These are phyloP conservation scores for Seira sanloemensis DNA, from an alignment of 2,888 invertebrate species.

Conservation along the genomic window DNA sequence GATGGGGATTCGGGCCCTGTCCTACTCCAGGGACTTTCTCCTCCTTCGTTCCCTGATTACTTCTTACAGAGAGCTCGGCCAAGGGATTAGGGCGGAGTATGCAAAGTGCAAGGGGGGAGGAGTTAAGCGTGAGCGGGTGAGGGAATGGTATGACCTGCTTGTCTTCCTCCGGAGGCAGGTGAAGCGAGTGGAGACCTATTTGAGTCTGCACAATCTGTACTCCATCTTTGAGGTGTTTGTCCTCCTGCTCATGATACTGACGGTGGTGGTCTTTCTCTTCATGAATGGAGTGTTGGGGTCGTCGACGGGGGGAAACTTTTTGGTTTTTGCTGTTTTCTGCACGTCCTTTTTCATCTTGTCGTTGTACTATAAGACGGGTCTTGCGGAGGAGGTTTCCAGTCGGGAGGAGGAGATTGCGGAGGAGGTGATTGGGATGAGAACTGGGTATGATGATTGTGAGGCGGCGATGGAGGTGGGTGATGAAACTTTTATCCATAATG, in stretches of 20 bases:
- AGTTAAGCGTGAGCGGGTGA: conserved; percentile 10
- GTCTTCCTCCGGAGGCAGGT: conserved; percentile 13
- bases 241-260: background rate
- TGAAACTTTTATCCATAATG: too few relatives aligned
- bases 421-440: conserved; percentile 31
- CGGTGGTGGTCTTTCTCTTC: conserved; percentile 26
- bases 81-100: conserved; percentile 38
- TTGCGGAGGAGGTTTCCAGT: conserved; percentile 12
- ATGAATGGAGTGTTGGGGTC: conserved; percentile 13
- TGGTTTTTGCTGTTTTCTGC: background rate
- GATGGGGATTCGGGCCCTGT: conserved; percentile 11
- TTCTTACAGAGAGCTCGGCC: background rate
- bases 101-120: background rate
- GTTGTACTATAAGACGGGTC: conserved; percentile 12
- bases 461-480: conserved; percentile 20
- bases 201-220: conserved; percentile 10
- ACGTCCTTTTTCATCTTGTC: conserved; percentile 23
- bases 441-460: conserved; percentile 15
- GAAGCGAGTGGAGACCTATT: background rate
- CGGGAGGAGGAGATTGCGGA: conserved; percentile 44
- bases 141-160: conserved; percentile 21
- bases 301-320: background rate
- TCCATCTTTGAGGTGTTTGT: conserved; percentile 31
- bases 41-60: background rate
- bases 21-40: conserved; percentile 26